Evolutionary conservation across 1,140 invertebrate species (phyloP).

Genomic region (Papilio polyxenes): DNA sequence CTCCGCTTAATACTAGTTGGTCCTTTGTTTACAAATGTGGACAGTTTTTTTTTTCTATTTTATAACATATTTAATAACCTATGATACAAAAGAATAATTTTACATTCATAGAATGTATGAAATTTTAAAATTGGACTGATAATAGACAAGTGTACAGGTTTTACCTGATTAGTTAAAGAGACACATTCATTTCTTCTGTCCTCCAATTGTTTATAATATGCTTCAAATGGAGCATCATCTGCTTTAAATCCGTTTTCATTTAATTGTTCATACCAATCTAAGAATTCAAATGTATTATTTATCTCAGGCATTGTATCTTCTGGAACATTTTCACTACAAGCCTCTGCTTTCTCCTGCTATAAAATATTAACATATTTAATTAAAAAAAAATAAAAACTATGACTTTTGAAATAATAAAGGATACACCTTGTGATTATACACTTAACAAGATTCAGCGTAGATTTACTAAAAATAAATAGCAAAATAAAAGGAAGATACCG

Average conservation of each 20-base stretch:
- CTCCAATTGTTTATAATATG: constrained; percentile 87
- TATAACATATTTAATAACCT: too few species aligned
- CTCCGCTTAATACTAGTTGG: too few species aligned
- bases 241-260: constrained; percentile 84
- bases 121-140: too few species aligned
- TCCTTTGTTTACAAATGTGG: too few species aligned
- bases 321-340: constrained; percentile 33
- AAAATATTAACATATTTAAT: not conserved
- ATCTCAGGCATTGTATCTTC: constrained; percentile 55
- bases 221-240: constrained; percentile 84
- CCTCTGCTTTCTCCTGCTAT: constrained; percentile 43
- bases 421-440: too few species aligned
- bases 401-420: too few species aligned
- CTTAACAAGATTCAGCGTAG: too few species aligned
- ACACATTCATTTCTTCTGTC: constrained; percentile 86
- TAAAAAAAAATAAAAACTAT: too few species aligned
- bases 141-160: not conserved
- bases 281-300: constrained; percentile 80
- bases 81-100: too few species aligned
- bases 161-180: constrained; percentile 84
- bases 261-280: constrained; percentile 85
- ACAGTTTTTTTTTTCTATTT: too few species aligned
- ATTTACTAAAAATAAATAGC: too few species aligned
- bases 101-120: too few species aligned
- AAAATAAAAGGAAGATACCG: constrained; percentile 24